Conservation (phyloP, 2,888 invertebrate species). For the Callinectes sapidus region DNA sequence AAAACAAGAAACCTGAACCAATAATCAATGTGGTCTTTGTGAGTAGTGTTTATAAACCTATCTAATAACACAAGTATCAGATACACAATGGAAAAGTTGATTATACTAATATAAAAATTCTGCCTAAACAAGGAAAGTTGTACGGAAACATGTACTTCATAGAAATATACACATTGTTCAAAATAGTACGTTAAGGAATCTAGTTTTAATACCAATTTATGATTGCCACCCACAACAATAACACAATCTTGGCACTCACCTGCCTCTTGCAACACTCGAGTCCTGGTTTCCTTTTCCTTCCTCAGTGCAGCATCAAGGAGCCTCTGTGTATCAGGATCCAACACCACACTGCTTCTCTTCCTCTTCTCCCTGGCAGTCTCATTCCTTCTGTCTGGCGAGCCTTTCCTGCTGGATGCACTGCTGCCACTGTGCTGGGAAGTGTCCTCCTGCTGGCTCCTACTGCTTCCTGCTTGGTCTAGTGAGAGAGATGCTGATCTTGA, state of each 20-base stretch:
- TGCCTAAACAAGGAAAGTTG: too few relatives aligned
- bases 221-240: not conserved
- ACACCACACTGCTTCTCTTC: not conserved
- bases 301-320: constrained; percentile 19
- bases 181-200: too few relatives aligned
- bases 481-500: not conserved
- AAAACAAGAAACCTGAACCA: too few relatives aligned
- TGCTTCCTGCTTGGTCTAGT: not conserved
- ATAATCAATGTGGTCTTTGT: too few relatives aligned
- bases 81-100: too few relatives aligned
- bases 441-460: not conserved
- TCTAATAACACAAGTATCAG: too few relatives aligned
- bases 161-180: too few relatives aligned
- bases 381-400: not conserved
- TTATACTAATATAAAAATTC: too few relatives aligned
- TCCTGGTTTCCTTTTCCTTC: constrained; percentile 58
- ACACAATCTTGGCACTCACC: constrained; percentile 21
- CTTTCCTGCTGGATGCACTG: not conserved
- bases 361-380: not conserved
- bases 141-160: too few relatives aligned
- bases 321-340: constrained; percentile 31
- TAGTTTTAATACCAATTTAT: too few relatives aligned
- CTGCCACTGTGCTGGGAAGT: not conserved
- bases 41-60: too few relatives aligned
- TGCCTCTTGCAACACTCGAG: constrained; percentile 50